Conservation (phyloP, 2,113 vertebrate genomes). For the Acanthisitta chloris region DNA sequence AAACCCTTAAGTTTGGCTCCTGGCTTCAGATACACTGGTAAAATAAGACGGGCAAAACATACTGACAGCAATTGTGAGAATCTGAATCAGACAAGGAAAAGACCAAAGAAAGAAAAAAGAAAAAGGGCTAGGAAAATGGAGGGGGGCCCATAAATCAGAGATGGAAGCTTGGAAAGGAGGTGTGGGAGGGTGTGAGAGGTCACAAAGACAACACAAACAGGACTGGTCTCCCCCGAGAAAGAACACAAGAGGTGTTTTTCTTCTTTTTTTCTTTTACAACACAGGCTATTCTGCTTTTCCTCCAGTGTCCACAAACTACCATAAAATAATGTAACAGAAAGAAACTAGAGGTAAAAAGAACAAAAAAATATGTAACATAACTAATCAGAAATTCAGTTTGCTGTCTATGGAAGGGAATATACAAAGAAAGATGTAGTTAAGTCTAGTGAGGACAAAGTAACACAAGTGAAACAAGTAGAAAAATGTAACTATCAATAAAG, state of each 20-base stretch:
- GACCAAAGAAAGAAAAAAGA: background rate
- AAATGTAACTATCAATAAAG: background rate
- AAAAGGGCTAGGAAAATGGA: background rate
- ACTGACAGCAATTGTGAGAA: background rate
- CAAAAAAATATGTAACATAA: background rate
- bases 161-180: background rate
- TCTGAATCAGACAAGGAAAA: background rate
- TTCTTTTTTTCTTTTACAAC: background rate
- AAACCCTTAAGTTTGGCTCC: background rate
- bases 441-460: background rate
- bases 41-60: background rate
- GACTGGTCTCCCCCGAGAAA: background rate
- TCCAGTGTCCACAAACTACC: background rate
- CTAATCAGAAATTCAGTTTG: background rate
- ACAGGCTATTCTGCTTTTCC: background rate
- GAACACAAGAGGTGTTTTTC: background rate
- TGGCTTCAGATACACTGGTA: background rate
- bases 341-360: background rate
- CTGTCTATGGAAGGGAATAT: background rate
- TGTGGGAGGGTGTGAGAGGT: background rate
- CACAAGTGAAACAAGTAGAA: background rate
- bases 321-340: background rate
- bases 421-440: background rate
- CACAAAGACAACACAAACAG: background rate
- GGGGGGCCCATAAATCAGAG: background rate